Base-by-base conservation (phyloP, 2,888 invertebrate genomes). In the Himalopsyche anomala region DNA sequence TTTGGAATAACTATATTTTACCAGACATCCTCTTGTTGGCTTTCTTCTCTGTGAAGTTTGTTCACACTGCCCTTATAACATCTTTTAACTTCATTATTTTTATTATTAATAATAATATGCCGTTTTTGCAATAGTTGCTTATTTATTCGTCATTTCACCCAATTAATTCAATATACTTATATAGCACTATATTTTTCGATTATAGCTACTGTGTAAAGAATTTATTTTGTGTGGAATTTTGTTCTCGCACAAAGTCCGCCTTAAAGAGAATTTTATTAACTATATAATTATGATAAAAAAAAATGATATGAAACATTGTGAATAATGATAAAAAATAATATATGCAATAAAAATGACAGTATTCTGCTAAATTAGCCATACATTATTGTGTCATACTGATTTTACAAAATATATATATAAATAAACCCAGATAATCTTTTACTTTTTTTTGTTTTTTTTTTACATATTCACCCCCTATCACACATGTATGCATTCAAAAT, bases 361-460 rank as follows among this genome's bases (percentile, higher is more conserved):
- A 62, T 62, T 62, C 62, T 62, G 62, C 62, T 62, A 62, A 62
- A 62, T 62, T 62, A 62, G 62, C 62, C 62, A 62, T 62, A 62
- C 28, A 62, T 62, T 62, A 62, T 51, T 19, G 62, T 62, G 62
- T 62, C 62, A 62, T 62, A 62, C 28, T 62, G 62, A 62, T 62
- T 62, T 62, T 62, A 62, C 62, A 62, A 62, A 62, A 62, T 62
- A 62, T 62, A 28, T 28, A 62, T 62, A 62, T 62, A 62, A 62
- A 62, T 62, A 62, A 62, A 62, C 28, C 28, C 19, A 19, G 19
- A 19, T 62, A 62, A 62, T 62, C 62, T 62, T 62, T 62, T 62
- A 62, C 19, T 19, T 62, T 19, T 28, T 42, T 19, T 62, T 62
- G 62, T 62, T 62, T 62, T 5, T 19, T 19, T 19, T 62, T 6